These are phyloP conservation scores for Microcebus tavaratra DNA, from an alignment of 2,113 vertebrate genomes.

Conservation along the genomic window DNA sequence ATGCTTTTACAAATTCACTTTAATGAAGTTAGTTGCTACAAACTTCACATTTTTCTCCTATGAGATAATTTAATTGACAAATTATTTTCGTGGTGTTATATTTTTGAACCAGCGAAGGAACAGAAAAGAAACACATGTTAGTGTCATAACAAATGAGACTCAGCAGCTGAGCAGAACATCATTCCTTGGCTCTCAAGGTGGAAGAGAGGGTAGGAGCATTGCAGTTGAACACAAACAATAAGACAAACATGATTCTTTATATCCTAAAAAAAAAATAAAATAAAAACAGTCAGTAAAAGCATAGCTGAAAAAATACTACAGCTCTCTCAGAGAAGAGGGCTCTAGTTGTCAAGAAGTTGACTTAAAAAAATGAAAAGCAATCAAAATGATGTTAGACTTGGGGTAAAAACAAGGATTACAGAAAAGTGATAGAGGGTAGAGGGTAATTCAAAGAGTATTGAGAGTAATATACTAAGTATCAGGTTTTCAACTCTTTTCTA, in stretches of 20 bases:
- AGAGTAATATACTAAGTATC: not conserved
- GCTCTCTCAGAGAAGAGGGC: not conserved
- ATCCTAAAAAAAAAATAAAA: not conserved
- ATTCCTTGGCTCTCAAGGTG: not conserved
- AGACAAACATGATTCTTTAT: not conserved
- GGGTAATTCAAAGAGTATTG: not conserved
- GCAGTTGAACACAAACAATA: not conserved
- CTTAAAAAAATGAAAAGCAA: not conserved
- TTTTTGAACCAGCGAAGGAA: not conserved
- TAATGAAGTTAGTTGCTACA: not conserved
- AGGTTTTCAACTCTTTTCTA: not conserved
- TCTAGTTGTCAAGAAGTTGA: not conserved
- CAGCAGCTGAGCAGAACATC: not conserved
- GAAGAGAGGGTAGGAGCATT: not conserved
- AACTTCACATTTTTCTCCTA: not conserved
- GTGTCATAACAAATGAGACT: not conserved
- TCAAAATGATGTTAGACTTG: not conserved
- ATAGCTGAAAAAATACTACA: not conserved
- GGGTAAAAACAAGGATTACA: not conserved
- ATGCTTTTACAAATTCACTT: not conserved
- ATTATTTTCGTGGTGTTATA: slow-evolving; percentile 15
- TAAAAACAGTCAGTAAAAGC: not conserved
- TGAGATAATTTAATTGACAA: not conserved
- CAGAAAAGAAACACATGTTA: not conserved
- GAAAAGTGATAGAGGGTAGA: not conserved